phyloP scores from a whole-genome alignment of 2,113 vertebrate genomes.

The Hemicordylus capensis region DNA sequence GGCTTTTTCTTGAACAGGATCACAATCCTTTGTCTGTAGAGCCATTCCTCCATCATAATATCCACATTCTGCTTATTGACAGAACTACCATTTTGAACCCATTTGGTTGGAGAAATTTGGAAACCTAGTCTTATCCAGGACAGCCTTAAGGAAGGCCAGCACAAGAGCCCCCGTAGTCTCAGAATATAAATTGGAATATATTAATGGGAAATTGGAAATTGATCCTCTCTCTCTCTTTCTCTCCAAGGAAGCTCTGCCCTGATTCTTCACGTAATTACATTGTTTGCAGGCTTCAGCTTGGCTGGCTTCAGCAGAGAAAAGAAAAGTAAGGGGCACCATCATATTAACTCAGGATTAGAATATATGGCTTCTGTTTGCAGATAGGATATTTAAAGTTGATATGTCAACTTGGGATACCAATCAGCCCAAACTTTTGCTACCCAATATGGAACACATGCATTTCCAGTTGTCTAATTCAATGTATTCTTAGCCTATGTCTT shows the following conservation, averaged over 20 bases:
- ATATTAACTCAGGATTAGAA: neutral
- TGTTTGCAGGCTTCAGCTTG: neutral
- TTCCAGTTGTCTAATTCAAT: too few species aligned
- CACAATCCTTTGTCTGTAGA: neutral
- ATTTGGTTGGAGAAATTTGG: neutral
- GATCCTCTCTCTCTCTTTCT: neutral
- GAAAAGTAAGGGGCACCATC: neutral
- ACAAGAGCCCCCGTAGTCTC: neutral
- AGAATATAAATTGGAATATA: neutral
- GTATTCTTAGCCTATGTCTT: too few species aligned
- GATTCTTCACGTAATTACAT: neutral
- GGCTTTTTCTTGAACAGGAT: neutral
- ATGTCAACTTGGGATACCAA: neutral
- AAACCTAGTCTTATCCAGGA: neutral
- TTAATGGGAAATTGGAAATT: neutral
- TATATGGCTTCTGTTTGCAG: neutral
- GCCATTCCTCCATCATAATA: neutral
- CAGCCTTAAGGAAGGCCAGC: neutral
- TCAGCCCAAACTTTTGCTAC: too few species aligned
- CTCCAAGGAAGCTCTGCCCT: neutral
- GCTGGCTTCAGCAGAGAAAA: neutral
- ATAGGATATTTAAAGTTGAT: neutral
- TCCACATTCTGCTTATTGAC: neutral
- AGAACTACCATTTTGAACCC: neutral
- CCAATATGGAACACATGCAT: neutral